Evolutionary conservation across 2,113 vertebrate species (phyloP), one percentile per base, ranked within the genome.

Genomic region (Tautogolabrus adspersus): DNA sequence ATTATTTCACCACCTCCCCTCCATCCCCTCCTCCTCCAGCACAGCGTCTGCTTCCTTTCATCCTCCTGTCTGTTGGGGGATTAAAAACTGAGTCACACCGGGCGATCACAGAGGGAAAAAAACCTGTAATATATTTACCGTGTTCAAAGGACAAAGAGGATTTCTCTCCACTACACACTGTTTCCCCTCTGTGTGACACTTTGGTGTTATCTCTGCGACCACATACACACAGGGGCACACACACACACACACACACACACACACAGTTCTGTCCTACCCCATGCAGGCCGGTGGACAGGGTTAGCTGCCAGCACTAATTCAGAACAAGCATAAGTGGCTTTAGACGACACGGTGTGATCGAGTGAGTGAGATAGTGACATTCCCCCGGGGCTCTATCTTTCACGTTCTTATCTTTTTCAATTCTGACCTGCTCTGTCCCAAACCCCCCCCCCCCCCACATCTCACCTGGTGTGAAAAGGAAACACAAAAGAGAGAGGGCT

Each of bases 271-370:
- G 77, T 72, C 65, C 75, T 62, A 65, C 89, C 79, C 61, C 55
- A 15, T 84, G 87, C 78, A 13, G 85, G 87, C 80, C 13, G 84
- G 87, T 78, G n/a, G 62, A 75, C 58, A 22, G 34, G 71, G 65
- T 85, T 84, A 69, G 79, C 83, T 90, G 87, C 87, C 88, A 88
- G 62, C 84, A 63, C 83, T 82, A 88, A 90, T 90, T 89, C 83
- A 75, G 42, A 69, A 47, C 72, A 38, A 85, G 69, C 63, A 44
- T 69, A 62, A 85, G 66, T 76, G 74, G 66, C 75, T 84, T 64
- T 55, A 67, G 79, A 79, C 52, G 60, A 73, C 86, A 76, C 60
- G 84, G 61, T 82, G 86, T 65, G 84, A 90, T 82, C 40, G 34
- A 86, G 84, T 84, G 72, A 85, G 63, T 63, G 77, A 61, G 82